Conservation (phyloP, 2,888 invertebrate genomes). For the Bimastos eiseni region DNA sequence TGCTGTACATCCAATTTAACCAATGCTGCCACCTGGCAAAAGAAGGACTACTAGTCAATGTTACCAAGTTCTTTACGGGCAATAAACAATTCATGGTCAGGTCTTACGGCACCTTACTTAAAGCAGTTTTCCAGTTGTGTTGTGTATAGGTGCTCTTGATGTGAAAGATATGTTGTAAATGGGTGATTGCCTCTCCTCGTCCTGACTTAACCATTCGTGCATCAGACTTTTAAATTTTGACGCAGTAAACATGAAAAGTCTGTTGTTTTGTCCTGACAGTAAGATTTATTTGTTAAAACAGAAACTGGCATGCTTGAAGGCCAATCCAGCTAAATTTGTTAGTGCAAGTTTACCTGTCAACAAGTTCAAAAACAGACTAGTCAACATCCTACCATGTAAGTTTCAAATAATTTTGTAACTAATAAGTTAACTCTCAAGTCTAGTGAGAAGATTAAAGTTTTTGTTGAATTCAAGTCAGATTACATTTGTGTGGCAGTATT, state of each 20-base stretch:
- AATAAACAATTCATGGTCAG: background rate
- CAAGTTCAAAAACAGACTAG: slow-evolving; percentile 95
- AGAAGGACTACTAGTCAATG: no score
- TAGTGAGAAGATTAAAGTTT: no score
- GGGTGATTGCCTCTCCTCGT: background rate
- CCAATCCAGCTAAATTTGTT: slow-evolving; percentile 89
- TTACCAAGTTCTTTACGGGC: no score
- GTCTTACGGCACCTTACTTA: background rate
- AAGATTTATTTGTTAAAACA: slow-evolving; percentile 49
- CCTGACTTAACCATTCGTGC: background rate
- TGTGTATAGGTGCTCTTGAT: background rate
- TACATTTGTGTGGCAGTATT: no score
- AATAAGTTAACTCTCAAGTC: no score
- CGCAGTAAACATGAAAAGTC: background rate
- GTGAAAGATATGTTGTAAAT: no score
- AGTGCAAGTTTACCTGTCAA: slow-evolving; percentile 95
- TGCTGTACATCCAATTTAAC: no score
- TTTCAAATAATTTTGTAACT: slow-evolving; percentile 39
- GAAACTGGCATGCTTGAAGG: slow-evolving; percentile 88
- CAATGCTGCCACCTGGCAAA: no score
- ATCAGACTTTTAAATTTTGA: background rate
- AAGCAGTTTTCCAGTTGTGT: background rate
- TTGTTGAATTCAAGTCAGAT: no score
- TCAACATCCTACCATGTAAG: slow-evolving; percentile 89
- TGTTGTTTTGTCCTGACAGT: slow-evolving; percentile 15